A percentile compares a stretch with the other conserved stretches of the same genome.
phyloP scores from a whole-genome alignment of 1,140 invertebrate genomes.

The Cydia fagiglandana region DNA sequence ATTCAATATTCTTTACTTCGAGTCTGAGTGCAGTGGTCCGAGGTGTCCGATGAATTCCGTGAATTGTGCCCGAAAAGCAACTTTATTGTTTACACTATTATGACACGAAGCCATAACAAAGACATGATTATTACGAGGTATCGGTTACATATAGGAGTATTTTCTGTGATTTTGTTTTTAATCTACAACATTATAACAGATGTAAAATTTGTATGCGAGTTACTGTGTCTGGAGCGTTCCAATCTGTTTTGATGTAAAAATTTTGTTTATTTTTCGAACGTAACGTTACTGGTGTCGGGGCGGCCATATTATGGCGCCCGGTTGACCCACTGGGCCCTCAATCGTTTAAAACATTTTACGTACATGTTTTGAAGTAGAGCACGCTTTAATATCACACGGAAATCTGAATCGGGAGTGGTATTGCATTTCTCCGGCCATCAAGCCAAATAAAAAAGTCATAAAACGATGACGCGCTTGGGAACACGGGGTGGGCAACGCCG shows the following conservation, averaged over 20 bases:
- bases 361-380: constrained; percentile 49
- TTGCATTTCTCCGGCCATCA: constrained; percentile 70
- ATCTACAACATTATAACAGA: constrained; percentile 14
- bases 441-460: constrained; percentile 76
- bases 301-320: background rate
- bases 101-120: constrained; percentile 50
- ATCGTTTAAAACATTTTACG: constrained; percentile 53
- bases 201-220: constrained; percentile 3
- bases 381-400: constrained; percentile 56
- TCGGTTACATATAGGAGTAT: constrained; percentile 40
- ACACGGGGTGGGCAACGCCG: constrained; percentile 64
- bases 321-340: constrained; percentile 36
- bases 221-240: constrained; percentile 14
- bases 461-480: constrained; percentile 73
- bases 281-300: background rate
- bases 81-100: constrained; percentile 43
- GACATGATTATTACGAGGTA: constrained; percentile 50
- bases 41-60: constrained; percentile 30
- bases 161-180: constrained; percentile 41
- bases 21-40: background rate
- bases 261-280: constrained; percentile 24
- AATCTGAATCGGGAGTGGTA: constrained; percentile 66
- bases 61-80: constrained; percentile 21
- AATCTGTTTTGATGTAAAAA: background rate
- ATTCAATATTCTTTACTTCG: constrained; percentile 34